These are phyloP conservation scores for Camponotus floridanus DNA, from an alignment of 1,140 invertebrate species.

Conservation along the genomic window DNA sequence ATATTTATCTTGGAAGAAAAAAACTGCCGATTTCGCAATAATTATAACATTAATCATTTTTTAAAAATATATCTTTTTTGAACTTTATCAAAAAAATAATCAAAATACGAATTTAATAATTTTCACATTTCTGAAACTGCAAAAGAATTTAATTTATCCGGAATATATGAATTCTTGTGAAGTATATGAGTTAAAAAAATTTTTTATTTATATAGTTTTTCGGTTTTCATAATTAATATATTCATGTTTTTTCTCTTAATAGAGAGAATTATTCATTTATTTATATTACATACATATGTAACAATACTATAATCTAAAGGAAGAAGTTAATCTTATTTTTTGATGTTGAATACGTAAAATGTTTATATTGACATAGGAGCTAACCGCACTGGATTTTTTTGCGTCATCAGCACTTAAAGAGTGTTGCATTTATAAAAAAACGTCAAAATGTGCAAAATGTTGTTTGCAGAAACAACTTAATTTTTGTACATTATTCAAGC, in stretches of 20 bases:
- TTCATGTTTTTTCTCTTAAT: background rate
- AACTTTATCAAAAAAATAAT: background rate
- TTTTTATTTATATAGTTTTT: too few species aligned
- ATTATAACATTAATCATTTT: background rate
- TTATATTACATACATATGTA: background rate
- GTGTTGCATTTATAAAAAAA: conserved; percentile 36
- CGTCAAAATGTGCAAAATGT: conserved; percentile 30
- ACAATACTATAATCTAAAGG: background rate
- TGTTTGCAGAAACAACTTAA: conserved; percentile 53
- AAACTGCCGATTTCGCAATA: background rate
- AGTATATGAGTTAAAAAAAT: too few species aligned
- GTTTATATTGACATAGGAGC: conserved; percentile 23
- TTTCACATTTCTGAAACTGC: background rate
- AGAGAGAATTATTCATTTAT: background rate
- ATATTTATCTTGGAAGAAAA: background rate
- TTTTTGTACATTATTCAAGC: conserved; percentile 12
- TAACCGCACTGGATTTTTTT: conserved; percentile 8
- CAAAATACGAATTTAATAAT: background rate
- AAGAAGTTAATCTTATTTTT: background rate
- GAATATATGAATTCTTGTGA: conserved; percentile 9
- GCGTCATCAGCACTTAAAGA: background rate
- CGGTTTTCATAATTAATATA: background rate
- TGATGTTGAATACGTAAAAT: conserved; percentile 13
- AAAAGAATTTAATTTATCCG: conserved; percentile 6
- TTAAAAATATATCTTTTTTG: background rate